Conservation (phyloP, 2,797 vertebrate genomes). For the Phoeniculus purpureus region DNA sequence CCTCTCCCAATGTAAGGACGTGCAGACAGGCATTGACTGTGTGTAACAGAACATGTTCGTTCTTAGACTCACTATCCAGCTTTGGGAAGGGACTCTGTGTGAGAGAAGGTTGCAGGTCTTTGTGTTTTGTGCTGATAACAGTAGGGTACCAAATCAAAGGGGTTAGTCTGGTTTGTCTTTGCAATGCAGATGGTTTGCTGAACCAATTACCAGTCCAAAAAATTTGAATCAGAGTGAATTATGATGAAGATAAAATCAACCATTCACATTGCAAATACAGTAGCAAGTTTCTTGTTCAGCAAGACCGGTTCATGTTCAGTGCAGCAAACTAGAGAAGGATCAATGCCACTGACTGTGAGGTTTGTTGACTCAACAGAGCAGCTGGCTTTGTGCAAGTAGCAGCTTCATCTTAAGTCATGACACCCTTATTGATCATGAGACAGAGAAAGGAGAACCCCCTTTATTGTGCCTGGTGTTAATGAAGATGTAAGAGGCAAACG, state of each 20-base stretch:
- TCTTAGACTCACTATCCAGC: background rate
- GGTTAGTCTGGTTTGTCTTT: background rate
- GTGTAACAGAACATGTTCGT: background rate
- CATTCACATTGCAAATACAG: background rate
- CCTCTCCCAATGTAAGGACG: background rate
- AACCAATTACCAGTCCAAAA: background rate
- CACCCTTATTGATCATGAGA: constrained; percentile 15
- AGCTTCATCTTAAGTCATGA: background rate
- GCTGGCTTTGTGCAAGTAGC: background rate
- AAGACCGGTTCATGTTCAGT: background rate
- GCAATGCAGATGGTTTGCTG: background rate
- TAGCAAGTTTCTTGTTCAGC: background rate
- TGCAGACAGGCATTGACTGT: background rate
- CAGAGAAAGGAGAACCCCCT: background rate
- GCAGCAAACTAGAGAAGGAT: background rate
- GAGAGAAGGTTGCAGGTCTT: background rate
- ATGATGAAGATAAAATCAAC: background rate
- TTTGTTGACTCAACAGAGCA: background rate
- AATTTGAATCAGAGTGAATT: background rate
- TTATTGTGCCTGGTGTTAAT: background rate
- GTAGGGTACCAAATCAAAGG: background rate
- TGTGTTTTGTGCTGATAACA: background rate
- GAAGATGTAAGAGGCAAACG: constrained; percentile 25
- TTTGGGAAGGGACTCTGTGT: background rate
- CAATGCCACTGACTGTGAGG: background rate